Base-by-base conservation (phyloP, 2,888 invertebrate genomes). In the Cabera pusaria region DNA sequence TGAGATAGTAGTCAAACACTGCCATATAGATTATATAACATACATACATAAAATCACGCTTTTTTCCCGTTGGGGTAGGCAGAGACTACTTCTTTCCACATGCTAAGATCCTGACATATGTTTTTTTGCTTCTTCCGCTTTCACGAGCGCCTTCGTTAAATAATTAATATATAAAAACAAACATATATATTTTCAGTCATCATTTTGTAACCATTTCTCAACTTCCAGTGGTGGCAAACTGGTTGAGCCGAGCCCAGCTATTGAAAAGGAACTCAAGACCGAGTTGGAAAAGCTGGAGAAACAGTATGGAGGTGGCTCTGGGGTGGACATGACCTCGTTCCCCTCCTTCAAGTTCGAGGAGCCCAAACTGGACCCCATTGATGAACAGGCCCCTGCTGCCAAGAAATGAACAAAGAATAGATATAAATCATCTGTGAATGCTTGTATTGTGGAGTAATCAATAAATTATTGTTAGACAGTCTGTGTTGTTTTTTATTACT, bases 251-350 rank as follows among this genome's bases (percentile, higher is more conserved):
- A 93, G 93, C 31, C 94, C 97, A 0, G 93, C 93, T 11, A 92
- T 95, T 20, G 90, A 95, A 66, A 93, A 91, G 56, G 94, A 95
- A 69, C 76, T 95, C 45, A 92, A 94, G 66, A 85, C 92, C 6
- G 96, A 97, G 71, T 74, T 97, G 56, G 95, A 95, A 3, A 95
- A 96, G 78, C 90, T 97, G 17, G 92, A 95, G 32, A 93, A 92
- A 62, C 93, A 93, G 55, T 97, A 86, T 65, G 95, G 95, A 48
- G 95, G 95, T 56, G 94, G 92, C 32, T 70, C 90, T 5, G 96
- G 95, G 22, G 91, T 91, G 2, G 96, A 98, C 70, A 96, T 98
- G 95, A 94, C 95, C 7, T 90, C 96, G 76, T 98, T 98, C 80
- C 98, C 98, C 5, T 72, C 92, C 6, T 94, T 98, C 72, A 94